phyloP scores from a whole-genome alignment of 2,797 vertebrate species.

The Tiaroga cobitis region DNA sequence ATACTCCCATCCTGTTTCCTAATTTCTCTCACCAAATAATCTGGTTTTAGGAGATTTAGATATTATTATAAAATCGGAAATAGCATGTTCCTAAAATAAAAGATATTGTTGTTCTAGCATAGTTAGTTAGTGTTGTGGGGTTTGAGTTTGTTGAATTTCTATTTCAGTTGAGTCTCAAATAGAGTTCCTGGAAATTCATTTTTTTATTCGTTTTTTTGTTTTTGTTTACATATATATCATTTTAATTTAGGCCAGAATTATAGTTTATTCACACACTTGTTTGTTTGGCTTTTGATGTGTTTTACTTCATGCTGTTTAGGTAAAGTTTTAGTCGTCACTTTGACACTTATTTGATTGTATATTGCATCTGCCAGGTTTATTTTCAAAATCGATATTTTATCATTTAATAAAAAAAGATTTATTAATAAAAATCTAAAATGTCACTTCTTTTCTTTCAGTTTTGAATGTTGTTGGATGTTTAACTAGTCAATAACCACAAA shows the following conservation, averaged over 20 bases:
- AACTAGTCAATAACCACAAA: neutral
- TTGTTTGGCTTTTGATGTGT: constrained; percentile 2
- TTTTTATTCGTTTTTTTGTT: neutral
- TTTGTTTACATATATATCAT: too few relatives aligned
- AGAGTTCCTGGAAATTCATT: neutral
- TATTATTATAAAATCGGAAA: neutral
- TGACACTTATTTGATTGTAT: neutral
- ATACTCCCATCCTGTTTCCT: constrained; percentile 46
- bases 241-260: constrained; percentile 21
- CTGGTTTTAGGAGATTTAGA: neutral
- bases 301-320: constrained; percentile 8
- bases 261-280: constrained; percentile 24
- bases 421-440: neutral
- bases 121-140: neutral
- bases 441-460: neutral
- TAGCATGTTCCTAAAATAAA: neutral
- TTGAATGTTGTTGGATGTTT: neutral
- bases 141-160: constrained; percentile 11
- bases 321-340: neutral
- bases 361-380: neutral
- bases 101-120: neutral
- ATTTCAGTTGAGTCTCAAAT: neutral
- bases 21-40: constrained; percentile 20
- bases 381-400: neutral
- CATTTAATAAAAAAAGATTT: neutral